Evolutionary conservation across 2,888 invertebrate species (phyloP), one percentile per base, ranked within the genome.

Genomic region (Hymenopus coronatus): DNA sequence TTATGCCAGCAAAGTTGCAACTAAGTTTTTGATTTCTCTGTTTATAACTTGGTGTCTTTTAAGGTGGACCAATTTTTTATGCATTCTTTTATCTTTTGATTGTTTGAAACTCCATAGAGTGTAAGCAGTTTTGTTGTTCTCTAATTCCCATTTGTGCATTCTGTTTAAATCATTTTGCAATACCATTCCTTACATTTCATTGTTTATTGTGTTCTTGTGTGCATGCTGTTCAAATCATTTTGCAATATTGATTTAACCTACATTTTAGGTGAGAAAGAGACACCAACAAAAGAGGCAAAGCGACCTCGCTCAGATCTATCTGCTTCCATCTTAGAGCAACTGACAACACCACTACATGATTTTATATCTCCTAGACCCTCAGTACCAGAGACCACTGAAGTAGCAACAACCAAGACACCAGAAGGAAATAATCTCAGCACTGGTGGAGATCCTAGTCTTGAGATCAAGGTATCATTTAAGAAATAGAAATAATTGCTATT

Each of bases 241-340:
- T 33, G n/a, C 46, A 54, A 46, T 82, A 40, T 20, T 83, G 40
- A 46, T 85, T 86, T 91, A 54, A 40, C 40, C 9, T 40, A 12
- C 70, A 3, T 81, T 82, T 40, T 85, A 91, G 91, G 90, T 30
- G 91, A 90, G 30, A 89, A 89, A 82, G 89, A 89, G 46, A 83
- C 89, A 33, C 46, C 89, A 15, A 85, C 88, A 14, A 90, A 90
- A 82, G 90, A 90, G 87, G 82, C 88, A 20, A 90, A 90, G 91
- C 94, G 96, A 91, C 94, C 95, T 33, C 94, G 97, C 54, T 95
- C 95, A 2, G 97, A 97, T 94, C 94, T 97, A 25, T 96, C 96
- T 8, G 95, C 95, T 82, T 95, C 95, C 90, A 96, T 97, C 90
- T 94, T 97, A 91, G 96, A 97, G 92, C 97, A 97, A 92, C 93